Evolutionary conservation across 2,888 invertebrate genomes (phyloP).

Genomic region (Anthrax anthrax): DNA sequence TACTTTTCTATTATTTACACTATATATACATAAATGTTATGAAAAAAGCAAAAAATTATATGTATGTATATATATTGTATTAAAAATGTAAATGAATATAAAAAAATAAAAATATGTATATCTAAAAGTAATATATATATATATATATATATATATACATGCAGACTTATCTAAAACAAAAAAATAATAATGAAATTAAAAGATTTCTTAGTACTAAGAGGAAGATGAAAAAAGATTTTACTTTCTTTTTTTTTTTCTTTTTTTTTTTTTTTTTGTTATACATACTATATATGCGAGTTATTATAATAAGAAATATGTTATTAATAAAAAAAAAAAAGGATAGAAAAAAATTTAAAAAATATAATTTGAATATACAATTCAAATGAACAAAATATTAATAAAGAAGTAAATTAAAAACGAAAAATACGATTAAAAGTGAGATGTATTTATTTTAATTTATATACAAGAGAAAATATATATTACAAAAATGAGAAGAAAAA

Average conservation of each 20-base stretch:
- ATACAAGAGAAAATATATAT: constrained; percentile 32
- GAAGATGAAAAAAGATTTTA: neutral
- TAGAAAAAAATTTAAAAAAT: no score
- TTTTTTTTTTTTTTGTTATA: no score
- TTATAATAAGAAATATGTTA: constrained; percentile 5
- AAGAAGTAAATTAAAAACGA: neutral
- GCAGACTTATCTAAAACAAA: constrained; percentile 4
- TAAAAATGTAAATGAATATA: neutral
- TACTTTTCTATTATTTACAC: constrained; percentile 2
- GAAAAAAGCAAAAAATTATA: neutral
- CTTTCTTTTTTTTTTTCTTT: no score
- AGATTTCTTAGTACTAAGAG: neutral
- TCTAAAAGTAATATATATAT: neutral
- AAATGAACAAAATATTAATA: neutral
- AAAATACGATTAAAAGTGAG: constrained; percentile 5
- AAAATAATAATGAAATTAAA: neutral
- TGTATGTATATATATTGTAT: constrained; percentile 3
- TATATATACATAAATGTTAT: neutral
- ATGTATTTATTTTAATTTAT: constrained; percentile 34
- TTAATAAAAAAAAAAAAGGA: neutral
- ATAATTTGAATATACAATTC: no score
- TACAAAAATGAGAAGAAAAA: neutral
- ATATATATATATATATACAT: neutral
- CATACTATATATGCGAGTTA: constrained; percentile 5
- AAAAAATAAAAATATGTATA: constrained; percentile 1